phyloP scores from a whole-genome alignment of 2,888 invertebrate genomes.

The Lomographa bimaculata region DNA sequence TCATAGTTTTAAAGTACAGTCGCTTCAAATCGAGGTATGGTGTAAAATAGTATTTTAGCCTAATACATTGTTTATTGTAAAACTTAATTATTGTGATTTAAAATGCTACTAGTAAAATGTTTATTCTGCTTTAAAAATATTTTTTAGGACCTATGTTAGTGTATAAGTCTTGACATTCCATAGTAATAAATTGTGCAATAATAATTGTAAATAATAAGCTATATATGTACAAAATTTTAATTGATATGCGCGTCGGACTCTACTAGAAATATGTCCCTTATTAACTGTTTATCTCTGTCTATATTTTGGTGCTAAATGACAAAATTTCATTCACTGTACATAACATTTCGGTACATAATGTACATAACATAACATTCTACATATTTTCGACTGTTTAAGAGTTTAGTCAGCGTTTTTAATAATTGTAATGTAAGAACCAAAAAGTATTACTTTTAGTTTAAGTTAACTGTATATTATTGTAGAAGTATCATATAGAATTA shows the following conservation, averaged over 20 bases:
- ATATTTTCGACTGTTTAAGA: constrained; percentile 29
- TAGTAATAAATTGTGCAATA: constrained; percentile 65
- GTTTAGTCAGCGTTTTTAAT: constrained; percentile 43
- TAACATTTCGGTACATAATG: too few relatives aligned
- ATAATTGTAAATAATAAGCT: constrained; percentile 38
- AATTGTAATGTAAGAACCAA: constrained; percentile 67
- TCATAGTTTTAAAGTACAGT: constrained; percentile 33
- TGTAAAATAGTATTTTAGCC: constrained; percentile 18
- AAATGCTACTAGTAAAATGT: constrained; percentile 12
- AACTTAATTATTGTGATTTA: constrained; percentile 14
- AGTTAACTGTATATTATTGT: constrained; percentile 47
- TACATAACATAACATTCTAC: too few relatives aligned
- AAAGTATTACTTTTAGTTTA: constrained; percentile 71
- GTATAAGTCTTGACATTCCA: constrained; percentile 65
- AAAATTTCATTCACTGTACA: constrained; percentile 40
- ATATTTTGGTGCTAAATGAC: constrained; percentile 70
- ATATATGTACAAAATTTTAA: constrained; percentile 26
- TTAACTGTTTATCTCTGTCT: constrained; percentile 40
- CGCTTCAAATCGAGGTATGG: constrained; percentile 13
- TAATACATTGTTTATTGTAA: constrained; percentile 2
- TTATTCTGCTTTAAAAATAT: constrained; percentile 1
- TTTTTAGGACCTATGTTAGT: constrained; percentile 1
- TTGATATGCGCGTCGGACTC: constrained; percentile 19
- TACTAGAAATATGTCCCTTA: constrained; percentile 34
- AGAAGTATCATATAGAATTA: constrained; percentile 38